These are phyloP conservation scores for Geotrypetes seraphini DNA, from an alignment of 2,797 vertebrate genomes.

Conservation along the genomic window DNA sequence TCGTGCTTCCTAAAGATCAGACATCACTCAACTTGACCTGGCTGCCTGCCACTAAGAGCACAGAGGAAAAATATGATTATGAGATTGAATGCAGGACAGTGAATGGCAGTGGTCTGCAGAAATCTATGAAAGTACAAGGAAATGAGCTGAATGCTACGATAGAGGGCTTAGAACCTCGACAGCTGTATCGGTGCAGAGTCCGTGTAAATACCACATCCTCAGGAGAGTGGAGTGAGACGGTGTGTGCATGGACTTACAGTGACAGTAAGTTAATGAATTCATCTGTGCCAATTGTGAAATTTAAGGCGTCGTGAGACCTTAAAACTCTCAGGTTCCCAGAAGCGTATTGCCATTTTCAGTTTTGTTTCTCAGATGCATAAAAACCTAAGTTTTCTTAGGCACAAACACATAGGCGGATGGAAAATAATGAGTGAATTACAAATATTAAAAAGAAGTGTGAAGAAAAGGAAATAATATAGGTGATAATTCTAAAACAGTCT, in stretches of 20 bases:
- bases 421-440: too few species aligned
- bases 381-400: too few species aligned
- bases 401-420: too few species aligned
- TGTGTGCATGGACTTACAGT: constrained; percentile 71
- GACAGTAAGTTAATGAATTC: constrained; percentile 54
- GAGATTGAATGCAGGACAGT: constrained; percentile 55
- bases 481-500: too few species aligned
- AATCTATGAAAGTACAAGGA: constrained; percentile 43
- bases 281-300: too few species aligned
- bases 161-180: constrained; percentile 53
- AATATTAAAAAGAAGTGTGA: too few species aligned
- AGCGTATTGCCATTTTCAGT: too few species aligned
- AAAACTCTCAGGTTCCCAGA: too few species aligned
- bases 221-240: constrained; percentile 59
- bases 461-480: too few species aligned
- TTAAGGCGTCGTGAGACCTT: too few species aligned
- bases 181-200: constrained; percentile 64
- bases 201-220: constrained; percentile 55
- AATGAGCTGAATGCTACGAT: constrained; percentile 55
- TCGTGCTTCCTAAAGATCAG: constrained; percentile 56
- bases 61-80: constrained; percentile 57
- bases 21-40: constrained; percentile 65
- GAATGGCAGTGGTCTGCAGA: constrained; percentile 23
- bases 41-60: constrained; percentile 48
- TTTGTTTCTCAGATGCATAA: too few species aligned